A percentile compares a stretch with the other conserved stretches of the same genome.
phyloP scores from a whole-genome alignment of 1,140 invertebrate species.

The Brachionus sp. region DNA sequence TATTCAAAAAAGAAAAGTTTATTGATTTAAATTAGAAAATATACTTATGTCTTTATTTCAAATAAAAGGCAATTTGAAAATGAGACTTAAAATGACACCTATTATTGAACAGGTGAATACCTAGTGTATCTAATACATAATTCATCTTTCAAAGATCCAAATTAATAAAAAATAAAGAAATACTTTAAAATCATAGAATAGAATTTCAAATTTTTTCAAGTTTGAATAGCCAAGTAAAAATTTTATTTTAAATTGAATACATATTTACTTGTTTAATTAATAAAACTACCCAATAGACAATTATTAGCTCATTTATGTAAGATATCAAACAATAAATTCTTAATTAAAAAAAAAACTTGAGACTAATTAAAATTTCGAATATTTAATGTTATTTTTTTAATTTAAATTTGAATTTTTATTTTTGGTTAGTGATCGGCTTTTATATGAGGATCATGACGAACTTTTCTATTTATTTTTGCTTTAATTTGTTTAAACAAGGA shows the following conservation, averaged over 20 bases:
- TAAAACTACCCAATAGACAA: neutral
- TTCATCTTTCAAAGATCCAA: neutral
- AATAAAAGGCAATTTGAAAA: neutral
- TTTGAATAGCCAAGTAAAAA: constrained; percentile 4
- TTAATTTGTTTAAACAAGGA: constrained; percentile 24
- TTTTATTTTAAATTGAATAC: neutral
- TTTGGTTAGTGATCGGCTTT: neutral
- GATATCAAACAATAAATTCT: neutral
- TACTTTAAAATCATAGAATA: neutral
- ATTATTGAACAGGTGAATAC: neutral
- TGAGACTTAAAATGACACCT: neutral
- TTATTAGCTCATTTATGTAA: constrained; percentile 10
- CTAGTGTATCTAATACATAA: constrained; percentile 20
- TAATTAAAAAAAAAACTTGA: constrained; percentile 4
- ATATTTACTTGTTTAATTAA: constrained; percentile 29
- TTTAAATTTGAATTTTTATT: constrained; percentile 23
- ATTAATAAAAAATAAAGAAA: neutral
- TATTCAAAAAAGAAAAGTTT: neutral
- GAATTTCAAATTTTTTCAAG: constrained; percentile 4
- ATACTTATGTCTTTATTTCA: neutral
- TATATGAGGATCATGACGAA: neutral
- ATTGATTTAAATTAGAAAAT: neutral
- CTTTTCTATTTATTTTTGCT: neutral
- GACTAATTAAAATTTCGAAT: constrained; percentile 8
- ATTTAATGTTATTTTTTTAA: neutral